phyloP scores from a whole-genome alignment of 2,888 invertebrate genomes.

The Campoletis raptor region DNA sequence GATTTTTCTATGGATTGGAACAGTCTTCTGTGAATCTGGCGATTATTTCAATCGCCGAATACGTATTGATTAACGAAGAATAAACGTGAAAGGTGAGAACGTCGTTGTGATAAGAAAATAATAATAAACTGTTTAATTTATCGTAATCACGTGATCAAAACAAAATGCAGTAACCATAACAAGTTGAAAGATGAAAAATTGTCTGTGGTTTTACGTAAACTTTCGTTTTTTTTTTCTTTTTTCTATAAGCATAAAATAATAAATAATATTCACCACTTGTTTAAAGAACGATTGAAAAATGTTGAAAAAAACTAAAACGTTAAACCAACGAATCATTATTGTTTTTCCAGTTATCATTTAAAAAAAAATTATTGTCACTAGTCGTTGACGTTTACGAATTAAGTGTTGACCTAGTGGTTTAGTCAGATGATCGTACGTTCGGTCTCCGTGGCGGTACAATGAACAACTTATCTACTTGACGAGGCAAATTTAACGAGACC shows the following conservation, averaged over 20 bases:
- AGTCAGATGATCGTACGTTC: conserved; percentile 17
- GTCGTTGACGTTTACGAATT: conserved; percentile 5
- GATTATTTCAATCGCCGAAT: neutral
- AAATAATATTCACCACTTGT: neutral
- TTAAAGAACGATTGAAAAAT: neutral
- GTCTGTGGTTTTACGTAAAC: no score
- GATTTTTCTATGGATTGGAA: neutral
- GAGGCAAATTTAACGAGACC: conserved; percentile 38
- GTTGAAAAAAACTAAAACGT: neutral
- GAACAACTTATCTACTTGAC: conserved; percentile 65
- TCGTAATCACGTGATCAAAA: neutral
- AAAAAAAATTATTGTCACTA: conserved; percentile 2
- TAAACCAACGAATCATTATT: neutral
- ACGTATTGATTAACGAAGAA: neutral
- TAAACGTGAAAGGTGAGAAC: neutral
- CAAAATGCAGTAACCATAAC: neutral
- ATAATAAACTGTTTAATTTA: neutral
- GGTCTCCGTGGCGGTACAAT: conserved; percentile 37
- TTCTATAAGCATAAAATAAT: no score
- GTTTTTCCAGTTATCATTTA: neutral
- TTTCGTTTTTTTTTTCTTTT: neutral
- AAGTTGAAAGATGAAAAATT: neutral
- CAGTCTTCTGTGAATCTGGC: neutral
- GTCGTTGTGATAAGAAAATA: neutral
- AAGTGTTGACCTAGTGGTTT: conserved; percentile 6